Base-by-base conservation (phyloP, 2,113 vertebrate genomes). In the Hemichromis elongatus region DNA sequence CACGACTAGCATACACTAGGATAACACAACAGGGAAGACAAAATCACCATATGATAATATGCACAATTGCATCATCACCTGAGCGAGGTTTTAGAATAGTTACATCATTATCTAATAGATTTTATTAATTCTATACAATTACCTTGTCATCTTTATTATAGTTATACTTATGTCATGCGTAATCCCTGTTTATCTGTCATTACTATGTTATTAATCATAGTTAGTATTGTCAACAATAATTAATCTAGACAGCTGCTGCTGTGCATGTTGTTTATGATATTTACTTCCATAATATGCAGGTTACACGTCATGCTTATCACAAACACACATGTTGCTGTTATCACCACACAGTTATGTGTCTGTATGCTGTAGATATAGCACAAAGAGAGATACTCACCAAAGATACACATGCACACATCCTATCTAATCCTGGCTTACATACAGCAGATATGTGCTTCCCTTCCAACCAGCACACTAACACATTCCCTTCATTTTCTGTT, bases 361-460 rank as follows among this genome's bases (percentile, higher is more conserved):
- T 50, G 70, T 19, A 30, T 75, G 26, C 45, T 33, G 45, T n/a
- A 75, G 70, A 30, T 3, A 52, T 0, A 50, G 26, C 70, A 50
- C 70, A 30, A 50, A 28, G 24, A 30, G 42, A 50, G 26, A 37
- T 19, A 40, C 16, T n/a, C 37, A 57, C 54, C 4, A 18, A 78
- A 26, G 4, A 78, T 0, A 55, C n/a, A 57, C 35, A 56, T 28
- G 6, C 77, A 47, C 78, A 80, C 77, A 19, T 12, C 4, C 42
- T 12, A 53, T 55, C 14, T 37, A 33, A 26, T 77, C 35, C 54
- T 26, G 30, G 16, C 7, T 47, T 56, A 21, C 47, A 55, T n/a
- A 47, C 26, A 30, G 68, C 45, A 75, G 26, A 73, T 73, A 81
- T 61, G 73, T 33, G 13, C 75, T 50, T 33, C 57, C 28, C 63